A percentile compares a stretch with the other conserved stretches of the same genome.
phyloP scores from a whole-genome alignment of 2,888 invertebrate species.

The Horisme vitalbata region DNA sequence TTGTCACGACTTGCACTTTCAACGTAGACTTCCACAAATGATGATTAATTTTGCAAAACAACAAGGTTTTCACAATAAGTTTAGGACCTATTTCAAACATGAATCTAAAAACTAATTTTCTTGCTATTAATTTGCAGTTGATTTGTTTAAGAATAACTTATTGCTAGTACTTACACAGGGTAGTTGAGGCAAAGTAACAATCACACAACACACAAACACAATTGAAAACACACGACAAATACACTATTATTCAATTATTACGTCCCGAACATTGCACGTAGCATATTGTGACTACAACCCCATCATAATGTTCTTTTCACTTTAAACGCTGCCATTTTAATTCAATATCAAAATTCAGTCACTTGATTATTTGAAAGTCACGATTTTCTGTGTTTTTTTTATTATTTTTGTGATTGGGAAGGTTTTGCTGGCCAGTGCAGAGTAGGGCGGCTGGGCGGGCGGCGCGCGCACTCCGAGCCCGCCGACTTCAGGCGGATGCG shows the following conservation, averaged over 20 bases:
- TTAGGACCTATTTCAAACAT: background rate
- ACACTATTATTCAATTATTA: slow-evolving; percentile 34
- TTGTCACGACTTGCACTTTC: too few relatives aligned
- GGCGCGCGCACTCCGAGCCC: slow-evolving; percentile 56
- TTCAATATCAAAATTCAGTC: slow-evolving; percentile 6
- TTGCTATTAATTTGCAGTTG: too few relatives aligned
- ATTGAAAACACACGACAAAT: slow-evolving; percentile 36
- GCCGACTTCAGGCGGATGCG: slow-evolving; percentile 51
- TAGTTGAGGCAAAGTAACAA: slow-evolving; percentile 44
- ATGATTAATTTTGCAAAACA: too few relatives aligned
- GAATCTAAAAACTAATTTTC: background rate
- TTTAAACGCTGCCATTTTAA: slow-evolving; percentile 12
- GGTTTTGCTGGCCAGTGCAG: slow-evolving; percentile 43
- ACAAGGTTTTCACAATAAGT: too few relatives aligned
- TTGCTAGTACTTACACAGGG: slow-evolving; percentile 47
- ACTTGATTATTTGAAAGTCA: slow-evolving; percentile 5
- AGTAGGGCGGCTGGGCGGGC: slow-evolving; percentile 45
- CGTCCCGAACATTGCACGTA: slow-evolving; percentile 36
- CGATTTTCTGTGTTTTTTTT: slow-evolving; percentile 38
- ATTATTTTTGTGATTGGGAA: slow-evolving; percentile 40
- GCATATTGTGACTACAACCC: slow-evolving; percentile 38
- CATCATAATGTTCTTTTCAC: slow-evolving; percentile 1
- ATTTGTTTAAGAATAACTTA: too few relatives aligned
- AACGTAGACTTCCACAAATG: too few relatives aligned
- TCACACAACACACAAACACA: slow-evolving; percentile 37